phyloP scores from a whole-genome alignment of 2,113 vertebrate genomes.

The Uropsilus gracilis region DNA sequence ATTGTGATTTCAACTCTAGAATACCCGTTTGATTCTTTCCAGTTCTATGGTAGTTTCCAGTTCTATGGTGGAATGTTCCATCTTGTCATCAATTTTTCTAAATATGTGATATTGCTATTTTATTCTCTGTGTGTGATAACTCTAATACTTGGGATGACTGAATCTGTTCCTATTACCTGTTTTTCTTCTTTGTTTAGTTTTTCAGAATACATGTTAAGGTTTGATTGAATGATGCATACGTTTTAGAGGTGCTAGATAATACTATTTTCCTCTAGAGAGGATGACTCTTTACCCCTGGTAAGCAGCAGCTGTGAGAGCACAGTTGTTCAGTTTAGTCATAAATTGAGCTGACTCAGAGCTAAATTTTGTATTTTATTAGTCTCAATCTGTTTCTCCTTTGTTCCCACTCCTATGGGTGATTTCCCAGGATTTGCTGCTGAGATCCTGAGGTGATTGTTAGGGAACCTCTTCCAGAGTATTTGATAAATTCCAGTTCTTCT shows the following conservation, averaged over 20 bases:
- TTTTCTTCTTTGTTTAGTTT: background rate
- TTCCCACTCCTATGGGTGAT: background rate
- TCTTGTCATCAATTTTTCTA: background rate
- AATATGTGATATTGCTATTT: background rate
- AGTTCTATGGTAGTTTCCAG: conserved; percentile 14
- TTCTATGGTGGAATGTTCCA: background rate
- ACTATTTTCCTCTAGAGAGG: background rate
- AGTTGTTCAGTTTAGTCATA: background rate
- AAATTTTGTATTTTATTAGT: background rate
- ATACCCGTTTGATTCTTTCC: background rate
- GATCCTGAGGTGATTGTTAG: background rate
- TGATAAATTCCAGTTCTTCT: background rate
- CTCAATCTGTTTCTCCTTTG: background rate
- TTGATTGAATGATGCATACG: background rate
- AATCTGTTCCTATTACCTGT: background rate
- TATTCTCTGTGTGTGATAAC: background rate
- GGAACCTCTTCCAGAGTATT: background rate
- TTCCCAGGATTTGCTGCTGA: background rate
- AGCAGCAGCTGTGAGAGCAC: background rate
- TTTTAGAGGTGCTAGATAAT: background rate
- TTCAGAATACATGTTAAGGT: background rate
- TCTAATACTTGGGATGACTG: background rate
- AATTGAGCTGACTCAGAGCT: background rate
- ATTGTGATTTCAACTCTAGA: background rate
- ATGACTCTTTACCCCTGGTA: background rate